Conservation (phyloP, 1,140 invertebrate species). For the Drosophila saltans region DNA sequence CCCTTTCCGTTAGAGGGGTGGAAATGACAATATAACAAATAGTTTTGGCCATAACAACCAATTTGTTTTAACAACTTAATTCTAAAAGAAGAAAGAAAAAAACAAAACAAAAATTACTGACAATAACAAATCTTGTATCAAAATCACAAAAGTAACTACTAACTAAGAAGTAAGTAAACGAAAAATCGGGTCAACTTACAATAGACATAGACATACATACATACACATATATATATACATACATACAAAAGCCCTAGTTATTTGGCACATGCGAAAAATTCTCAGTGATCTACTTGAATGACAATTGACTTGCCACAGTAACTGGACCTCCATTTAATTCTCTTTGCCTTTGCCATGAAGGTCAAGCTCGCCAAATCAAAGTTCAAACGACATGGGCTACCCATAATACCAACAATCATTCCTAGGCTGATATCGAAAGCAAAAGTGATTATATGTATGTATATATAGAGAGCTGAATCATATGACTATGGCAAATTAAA, state of each 20-base stretch:
- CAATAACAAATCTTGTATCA: slow-evolving; percentile 52
- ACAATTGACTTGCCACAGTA: slow-evolving; percentile 30
- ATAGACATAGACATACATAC: slow-evolving; percentile 19
- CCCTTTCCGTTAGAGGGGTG: slow-evolving; percentile 2
- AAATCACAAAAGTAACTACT: slow-evolving; percentile 10
- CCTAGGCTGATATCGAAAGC: slow-evolving; percentile 65
- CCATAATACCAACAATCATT: slow-evolving; percentile 30
- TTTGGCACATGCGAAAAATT: slow-evolving; percentile 80
- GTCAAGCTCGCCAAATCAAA: slow-evolving; percentile 62
- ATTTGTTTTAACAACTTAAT: slow-evolving; percentile 75
- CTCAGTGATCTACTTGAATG: slow-evolving; percentile 73
- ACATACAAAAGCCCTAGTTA: slow-evolving; percentile 60
- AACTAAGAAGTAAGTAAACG: slow-evolving; percentile 40
- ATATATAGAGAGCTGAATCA: not conserved
- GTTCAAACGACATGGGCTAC: slow-evolving; percentile 27
- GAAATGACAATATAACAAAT: slow-evolving; percentile 35
- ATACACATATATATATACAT: no score
- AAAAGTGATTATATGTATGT: slow-evolving; percentile 30
- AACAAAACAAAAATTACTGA: slow-evolving; percentile 40
- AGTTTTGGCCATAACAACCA: slow-evolving; percentile 41
- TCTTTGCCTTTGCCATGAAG: slow-evolving; percentile 43
- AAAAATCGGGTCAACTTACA: slow-evolving; percentile 67
- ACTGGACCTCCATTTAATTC: slow-evolving; percentile 24
- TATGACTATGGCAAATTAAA: slow-evolving; percentile 58
- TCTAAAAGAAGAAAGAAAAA: slow-evolving; percentile 17